Base-by-base conservation (phyloP, 2,888 invertebrate species). In the Eristalis intricaria region DNA sequence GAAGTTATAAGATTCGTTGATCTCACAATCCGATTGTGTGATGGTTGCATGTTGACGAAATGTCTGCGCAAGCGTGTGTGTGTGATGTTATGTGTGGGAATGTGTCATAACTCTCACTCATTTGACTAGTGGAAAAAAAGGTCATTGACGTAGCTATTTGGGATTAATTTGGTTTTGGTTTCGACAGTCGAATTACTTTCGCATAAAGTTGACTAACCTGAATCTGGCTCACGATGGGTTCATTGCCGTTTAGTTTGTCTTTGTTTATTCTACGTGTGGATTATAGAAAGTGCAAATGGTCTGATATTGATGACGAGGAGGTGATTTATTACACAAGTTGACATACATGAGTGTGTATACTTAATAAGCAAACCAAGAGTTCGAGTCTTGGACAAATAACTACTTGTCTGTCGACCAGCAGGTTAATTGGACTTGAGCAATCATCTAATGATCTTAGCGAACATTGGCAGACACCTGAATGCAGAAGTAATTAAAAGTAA, bases 101-200 rank as follows among this genome's bases (percentile, higher is more conserved):
- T 43, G 22, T 83, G 50, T 76, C 71, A 56, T 78, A 87, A 87
- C 86, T 87, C 86, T 87, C 86, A 87, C 86, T 87, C 75, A 75
- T 71, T 68, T 23, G 15, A 60, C 50, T 43, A 61, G 4, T 38
- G 68, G 1, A 38, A 35, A 66, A 74, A 83, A 70, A 79, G 86
- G 75, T 87, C 86, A 68, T 83, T 87, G 86, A 78, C 77, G 69
- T 29, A 43, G 60, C 23, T 19, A 50, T 73, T 73, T 66, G 60
- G 23, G 35, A 61, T 70, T 56, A 23, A 70, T 74, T 74, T 65
- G 63, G 43, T 68, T 79, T 60, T 79, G 29, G 66, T 78, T 86
- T 78, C 69, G 40, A 63, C 63, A 64, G 70, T 23, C 69, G 68
- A 63, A 69, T 64, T 40, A 26, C 75, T 69, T 40, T 81, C 69